Base-by-base conservation (phyloP, 2,113 vertebrate species). In the Gallinago media region DNA sequence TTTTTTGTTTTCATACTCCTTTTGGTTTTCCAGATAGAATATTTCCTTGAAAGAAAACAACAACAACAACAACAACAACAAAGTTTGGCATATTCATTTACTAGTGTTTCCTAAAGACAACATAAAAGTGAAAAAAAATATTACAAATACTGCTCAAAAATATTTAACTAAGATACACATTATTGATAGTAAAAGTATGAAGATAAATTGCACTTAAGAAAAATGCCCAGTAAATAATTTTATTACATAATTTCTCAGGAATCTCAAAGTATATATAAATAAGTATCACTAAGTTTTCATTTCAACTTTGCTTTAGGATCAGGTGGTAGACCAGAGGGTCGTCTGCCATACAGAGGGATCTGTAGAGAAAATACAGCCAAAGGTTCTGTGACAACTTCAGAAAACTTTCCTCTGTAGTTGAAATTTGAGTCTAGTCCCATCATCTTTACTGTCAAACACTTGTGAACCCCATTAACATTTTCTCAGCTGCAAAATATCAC, bases 11-110 rank as follows among this genome's bases (percentile, higher is more conserved):
- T 98, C 98, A 92, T 92, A 97, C 26, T 99, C 99, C 56, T 98
- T 99, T 87, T 99, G 99, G 82, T 98, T 99, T 95, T 99, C 99
- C 63, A 99, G 94, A 11, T 98, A 97, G 97, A 99, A 99, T 65
- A 99, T 99, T 97, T 98, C 98, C 98, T 99, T 86, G 47, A 95
- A 92, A 89, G 15, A 50, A 49, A 79, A 46, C 7, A 79, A 85
- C 92, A 20, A 67, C 87, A 58, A 85, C 92, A 20, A 67, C 87
- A 58, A 17, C 6, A 54, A 17, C 38, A 38, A 17, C 19, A 44
- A 19, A 93, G n/a, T 16, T 66, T 56, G 46, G 22, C 19, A 44
- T 46, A 44, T 15, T 79, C 1, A 34, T 56, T 74, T 73, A 91
- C 23, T 83, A 38, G 3, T 20, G 9, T 59, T 92, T 89, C 15